Evolutionary conservation across 2,888 invertebrate species (phyloP), one percentile per base, ranked within the genome.

Genomic region (Drosophila yooni): DNA sequence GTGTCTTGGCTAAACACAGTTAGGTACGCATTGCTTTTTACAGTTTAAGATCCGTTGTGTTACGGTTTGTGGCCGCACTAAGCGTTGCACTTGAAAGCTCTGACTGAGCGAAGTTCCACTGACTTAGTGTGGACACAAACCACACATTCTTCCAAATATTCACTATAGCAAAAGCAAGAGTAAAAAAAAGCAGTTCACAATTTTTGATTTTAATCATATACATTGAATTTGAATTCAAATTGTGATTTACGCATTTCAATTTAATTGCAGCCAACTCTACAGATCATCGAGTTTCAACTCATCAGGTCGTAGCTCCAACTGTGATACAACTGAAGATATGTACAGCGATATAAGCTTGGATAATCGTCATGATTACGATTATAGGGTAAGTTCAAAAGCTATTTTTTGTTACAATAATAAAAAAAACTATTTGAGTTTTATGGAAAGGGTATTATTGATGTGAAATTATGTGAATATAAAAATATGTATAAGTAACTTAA

Each of bases 241-340:
- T 21, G 0, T 36, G 31, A 31, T 15, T 56, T 10, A 21, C 21
- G 25, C 34, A 58, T 60, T 60, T 93, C 15, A 53, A 18, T 51
- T 64, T 10, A 5, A 3, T 69, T 71, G 0, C 92, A 97, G 97
- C 94, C 97, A 97, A 94, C 95, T 98, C 91, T 97, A 97, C 94
- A 96, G 98, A 93, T 97, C 97, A 93, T 97, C 97, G 92, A 97
- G 97, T 94, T 98, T 98, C 94, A 97, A 97, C 94, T 97, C 97
- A 89, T 97, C 97, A 71, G 97, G 98, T 82, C 96, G 97, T 93
- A 97, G 97, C 92, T 98, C 98, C 85, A 97, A 96, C 92, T 97
- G 97, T 94, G 97, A 98, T 94, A 97, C 97, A 91, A 97, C 97
- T 67, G 98, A 98, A 95, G 98, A 98, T 94, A 97, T 98, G 96